A percentile compares a stretch with the other conserved stretches of the same genome.
Conservation (phyloP, 1,140 invertebrate genomes). For the Cyclargus thomasi region DNA sequence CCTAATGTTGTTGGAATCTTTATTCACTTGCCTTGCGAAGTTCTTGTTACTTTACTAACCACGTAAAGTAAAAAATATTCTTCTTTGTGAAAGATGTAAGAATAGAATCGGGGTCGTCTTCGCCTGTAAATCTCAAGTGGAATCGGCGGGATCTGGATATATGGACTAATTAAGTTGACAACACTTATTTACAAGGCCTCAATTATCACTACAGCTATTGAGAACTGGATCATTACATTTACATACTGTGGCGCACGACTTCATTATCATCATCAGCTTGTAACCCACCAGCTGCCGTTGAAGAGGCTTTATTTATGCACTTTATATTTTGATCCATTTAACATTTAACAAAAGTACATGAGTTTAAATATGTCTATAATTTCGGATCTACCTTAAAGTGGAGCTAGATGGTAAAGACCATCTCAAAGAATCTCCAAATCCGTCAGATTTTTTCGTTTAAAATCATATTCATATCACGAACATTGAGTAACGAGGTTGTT, state of each 20-base stretch:
- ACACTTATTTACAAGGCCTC: not conserved
- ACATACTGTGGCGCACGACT: conserved; percentile 2
- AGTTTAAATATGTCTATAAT: too few species aligned
- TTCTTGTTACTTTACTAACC: not conserved
- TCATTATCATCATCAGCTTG: not conserved
- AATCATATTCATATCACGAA: not conserved
- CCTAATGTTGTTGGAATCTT: too few species aligned
- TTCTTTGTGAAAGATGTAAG: not conserved
- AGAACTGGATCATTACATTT: not conserved
- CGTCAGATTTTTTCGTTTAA: too few species aligned
- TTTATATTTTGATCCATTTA: too few species aligned
- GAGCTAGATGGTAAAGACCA: too few species aligned
- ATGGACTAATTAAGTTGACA: not conserved
- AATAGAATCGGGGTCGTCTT: not conserved
- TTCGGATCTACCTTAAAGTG: too few species aligned
- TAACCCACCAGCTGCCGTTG: not conserved
- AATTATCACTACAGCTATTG: conserved; percentile 1
- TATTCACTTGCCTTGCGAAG: too few species aligned
- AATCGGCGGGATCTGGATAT: not conserved
- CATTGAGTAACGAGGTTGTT: not conserved
- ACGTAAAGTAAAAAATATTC: too few species aligned
- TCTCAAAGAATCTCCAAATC: too few species aligned
- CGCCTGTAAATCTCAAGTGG: not conserved
- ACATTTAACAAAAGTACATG: too few species aligned
- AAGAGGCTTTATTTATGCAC: too few species aligned